These are phyloP conservation scores for Drosophila sproati DNA, from an alignment of 1,140 invertebrate species.

Conservation along the genomic window DNA sequence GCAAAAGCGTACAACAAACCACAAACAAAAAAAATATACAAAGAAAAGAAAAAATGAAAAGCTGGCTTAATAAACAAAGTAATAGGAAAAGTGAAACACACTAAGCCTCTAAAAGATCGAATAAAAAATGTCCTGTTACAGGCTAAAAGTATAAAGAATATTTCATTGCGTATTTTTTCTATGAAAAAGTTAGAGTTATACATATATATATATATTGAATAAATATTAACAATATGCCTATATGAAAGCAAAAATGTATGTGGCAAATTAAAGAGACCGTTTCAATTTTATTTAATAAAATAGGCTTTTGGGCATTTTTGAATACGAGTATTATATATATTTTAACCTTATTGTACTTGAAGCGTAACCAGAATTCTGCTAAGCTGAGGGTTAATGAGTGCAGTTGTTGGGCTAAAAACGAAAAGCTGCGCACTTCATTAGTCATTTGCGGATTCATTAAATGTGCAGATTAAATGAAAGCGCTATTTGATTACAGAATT, in stretches of 20 bases:
- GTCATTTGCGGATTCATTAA: constrained; percentile 13
- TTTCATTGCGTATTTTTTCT: constrained; percentile 71
- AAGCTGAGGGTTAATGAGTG: neutral
- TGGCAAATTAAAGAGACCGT: constrained; percentile 4
- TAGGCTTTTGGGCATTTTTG: neutral
- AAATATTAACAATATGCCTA: constrained; percentile 16
- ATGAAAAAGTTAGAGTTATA: constrained; percentile 67
- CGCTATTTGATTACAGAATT: constrained; percentile 27
- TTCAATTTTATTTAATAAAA: neutral
- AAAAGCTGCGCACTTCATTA: constrained; percentile 5
- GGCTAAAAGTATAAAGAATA: constrained; percentile 26
- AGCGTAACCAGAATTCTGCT: neutral
- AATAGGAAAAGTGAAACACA: constrained; percentile 63
- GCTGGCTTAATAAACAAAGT: constrained; percentile 33
- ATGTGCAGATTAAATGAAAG: constrained; percentile 12
- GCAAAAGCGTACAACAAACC: constrained; percentile 25
- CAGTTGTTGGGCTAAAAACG: neutral
- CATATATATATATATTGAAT: neutral
- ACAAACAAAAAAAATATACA: constrained; percentile 13
- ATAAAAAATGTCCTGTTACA: constrained; percentile 15
- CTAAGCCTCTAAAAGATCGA: constrained; percentile 37
- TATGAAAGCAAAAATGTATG: constrained; percentile 14
- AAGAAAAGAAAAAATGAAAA: constrained; percentile 39
- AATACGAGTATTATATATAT: neutral
- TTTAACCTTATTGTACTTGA: neutral